Percentiles rank a stretch among this genome's conserved stretches.
phyloP scores from a whole-genome alignment of 2,888 invertebrate species.

The Eudemis profundana region DNA sequence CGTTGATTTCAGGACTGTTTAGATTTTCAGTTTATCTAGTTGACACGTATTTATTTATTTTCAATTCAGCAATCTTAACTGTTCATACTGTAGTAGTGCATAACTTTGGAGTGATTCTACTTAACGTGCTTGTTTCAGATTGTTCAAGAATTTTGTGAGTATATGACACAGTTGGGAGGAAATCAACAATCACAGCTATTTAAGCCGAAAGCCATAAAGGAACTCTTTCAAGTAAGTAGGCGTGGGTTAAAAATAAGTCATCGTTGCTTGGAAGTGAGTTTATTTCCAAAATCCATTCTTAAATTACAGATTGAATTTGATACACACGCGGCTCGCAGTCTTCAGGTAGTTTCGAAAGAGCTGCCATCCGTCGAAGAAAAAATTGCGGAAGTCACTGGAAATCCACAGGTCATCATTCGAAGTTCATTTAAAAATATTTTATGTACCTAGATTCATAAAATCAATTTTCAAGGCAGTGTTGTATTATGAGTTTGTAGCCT shows the following conservation, averaged over 20 bases:
- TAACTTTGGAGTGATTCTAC: too few relatives aligned
- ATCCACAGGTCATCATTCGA: constrained; percentile 76
- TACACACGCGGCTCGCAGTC: constrained; percentile 82
- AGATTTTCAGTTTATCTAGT: too few relatives aligned
- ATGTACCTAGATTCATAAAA: too few relatives aligned
- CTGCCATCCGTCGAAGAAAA: constrained; percentile 85
- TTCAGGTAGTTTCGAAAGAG: constrained; percentile 84
- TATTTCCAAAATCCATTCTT: too few relatives aligned
- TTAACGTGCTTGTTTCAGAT: constrained; percentile 62
- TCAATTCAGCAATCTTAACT: too few relatives aligned
- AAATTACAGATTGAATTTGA: constrained; percentile 84
- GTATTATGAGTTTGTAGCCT: too few relatives aligned
- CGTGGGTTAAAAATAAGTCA: not conserved
- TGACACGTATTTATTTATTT: too few relatives aligned
- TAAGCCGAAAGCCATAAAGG: constrained; percentile 78
- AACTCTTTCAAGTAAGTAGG: constrained; percentile 75
- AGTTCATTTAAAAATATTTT: too few relatives aligned
- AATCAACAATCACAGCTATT: constrained; percentile 80
- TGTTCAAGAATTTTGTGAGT: constrained; percentile 77
- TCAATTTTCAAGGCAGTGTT: too few relatives aligned
- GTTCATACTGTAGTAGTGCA: too few relatives aligned
- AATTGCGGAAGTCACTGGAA: constrained; percentile 79
- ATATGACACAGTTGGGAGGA: constrained; percentile 80
- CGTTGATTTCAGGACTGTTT: too few relatives aligned
- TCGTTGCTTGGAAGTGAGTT: too few relatives aligned